Percentiles rank a stretch among this genome's conserved stretches.
phyloP scores from a whole-genome alignment of 1,140 invertebrate genomes.

The Lepidostoma basale region DNA sequence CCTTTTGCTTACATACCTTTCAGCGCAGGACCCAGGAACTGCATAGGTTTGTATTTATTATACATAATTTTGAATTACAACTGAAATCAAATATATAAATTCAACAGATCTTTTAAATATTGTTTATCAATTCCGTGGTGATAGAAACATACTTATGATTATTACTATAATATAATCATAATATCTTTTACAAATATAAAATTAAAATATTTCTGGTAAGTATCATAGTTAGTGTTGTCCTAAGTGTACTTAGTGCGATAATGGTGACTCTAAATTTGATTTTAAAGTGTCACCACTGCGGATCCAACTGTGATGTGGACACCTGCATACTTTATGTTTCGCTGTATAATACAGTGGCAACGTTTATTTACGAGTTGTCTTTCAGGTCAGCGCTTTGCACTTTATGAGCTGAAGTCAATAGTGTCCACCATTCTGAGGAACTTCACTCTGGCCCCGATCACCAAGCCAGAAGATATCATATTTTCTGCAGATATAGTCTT shows the following conservation, averaged over 20 bases:
- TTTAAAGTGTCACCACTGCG: no score
- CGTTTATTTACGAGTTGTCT: no score
- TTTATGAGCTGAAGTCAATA: constrained; percentile 73
- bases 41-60: constrained; percentile 37
- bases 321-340: no score
- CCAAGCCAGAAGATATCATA: constrained; percentile 61
- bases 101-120: background rate
- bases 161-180: background rate
- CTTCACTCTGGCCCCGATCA: constrained; percentile 63
- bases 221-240: background rate
- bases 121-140: background rate
- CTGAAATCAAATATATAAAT: background rate
- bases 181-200: background rate
- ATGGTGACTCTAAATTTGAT: background rate
- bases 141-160: background rate
- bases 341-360: no score
- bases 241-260: background rate
- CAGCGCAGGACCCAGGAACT: constrained; percentile 44
- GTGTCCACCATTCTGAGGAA: constrained; percentile 69
- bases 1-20: constrained; percentile 46
- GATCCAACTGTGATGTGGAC: no score
- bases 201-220: background rate
- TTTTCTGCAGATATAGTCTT: constrained; percentile 64
- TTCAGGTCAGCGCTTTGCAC: constrained; percentile 73
- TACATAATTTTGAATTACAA: background rate